Conservation (phyloP, 2,113 vertebrate genomes). For the Ictalurus punctatus region DNA sequence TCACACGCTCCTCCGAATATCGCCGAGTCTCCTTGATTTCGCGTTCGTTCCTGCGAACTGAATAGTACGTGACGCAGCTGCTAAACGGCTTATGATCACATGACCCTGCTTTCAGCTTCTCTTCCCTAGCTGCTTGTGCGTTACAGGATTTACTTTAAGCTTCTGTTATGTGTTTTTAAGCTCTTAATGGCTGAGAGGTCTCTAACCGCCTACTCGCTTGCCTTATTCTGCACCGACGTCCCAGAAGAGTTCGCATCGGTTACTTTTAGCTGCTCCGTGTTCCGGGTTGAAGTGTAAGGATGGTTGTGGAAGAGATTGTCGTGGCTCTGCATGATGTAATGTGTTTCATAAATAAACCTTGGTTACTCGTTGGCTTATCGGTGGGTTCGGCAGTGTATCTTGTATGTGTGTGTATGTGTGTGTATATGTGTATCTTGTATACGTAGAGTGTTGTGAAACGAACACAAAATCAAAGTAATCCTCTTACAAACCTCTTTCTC, state of each 20-base stretch:
- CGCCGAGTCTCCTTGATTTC: no score
- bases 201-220: background rate
- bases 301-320: background rate
- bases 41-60: no score
- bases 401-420: no score
- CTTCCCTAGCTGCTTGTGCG: background rate
- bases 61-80: background rate
- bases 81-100: background rate
- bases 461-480: background rate
- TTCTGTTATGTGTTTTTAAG: conserved; percentile 11
- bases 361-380: background rate
- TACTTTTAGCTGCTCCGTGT: background rate
- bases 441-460: background rate
- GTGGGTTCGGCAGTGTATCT: background rate
- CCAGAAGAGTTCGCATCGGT: background rate
- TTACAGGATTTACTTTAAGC: conserved; percentile 22
- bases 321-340: background rate
- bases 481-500: background rate
- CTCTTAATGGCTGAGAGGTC: background rate
- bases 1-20: no score
- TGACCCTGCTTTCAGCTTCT: background rate
- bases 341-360: background rate
- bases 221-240: background rate
- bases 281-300: background rate
- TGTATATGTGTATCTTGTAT: no score